These are phyloP conservation scores for Nephrotoma appendiculata DNA, from an alignment of 2,888 invertebrate genomes.

Conservation along the genomic window DNA sequence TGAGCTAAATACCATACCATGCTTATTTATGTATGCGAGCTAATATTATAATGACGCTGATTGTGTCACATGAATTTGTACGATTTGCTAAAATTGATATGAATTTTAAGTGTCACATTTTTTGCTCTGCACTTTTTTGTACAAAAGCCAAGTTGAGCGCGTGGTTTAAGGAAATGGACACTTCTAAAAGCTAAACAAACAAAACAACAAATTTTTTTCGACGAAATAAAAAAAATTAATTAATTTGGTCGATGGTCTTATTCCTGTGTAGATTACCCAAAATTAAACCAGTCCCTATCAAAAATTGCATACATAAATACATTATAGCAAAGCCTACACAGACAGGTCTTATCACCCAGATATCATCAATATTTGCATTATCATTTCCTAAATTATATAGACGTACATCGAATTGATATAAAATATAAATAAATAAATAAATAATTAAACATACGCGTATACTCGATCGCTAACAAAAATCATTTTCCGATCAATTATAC, in stretches of 20 bases:
- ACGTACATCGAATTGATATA: background rate
- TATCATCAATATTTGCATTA: background rate
- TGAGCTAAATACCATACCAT: background rate
- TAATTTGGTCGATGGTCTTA: background rate
- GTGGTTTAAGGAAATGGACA: background rate
- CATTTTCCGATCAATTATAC: background rate
- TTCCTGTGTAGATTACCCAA: background rate
- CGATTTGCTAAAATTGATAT: background rate
- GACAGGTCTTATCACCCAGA: background rate
- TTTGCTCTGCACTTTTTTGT: background rate
- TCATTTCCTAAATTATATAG: background rate
- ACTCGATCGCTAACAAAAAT: background rate
- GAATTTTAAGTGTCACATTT: background rate
- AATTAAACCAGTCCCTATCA: background rate
- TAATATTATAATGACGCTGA: background rate
- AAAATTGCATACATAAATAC: background rate
- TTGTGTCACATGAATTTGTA: background rate
- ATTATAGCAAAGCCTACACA: background rate
- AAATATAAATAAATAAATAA: background rate
- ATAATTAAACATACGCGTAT: background rate
- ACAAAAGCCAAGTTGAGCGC: background rate
- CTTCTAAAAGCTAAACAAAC: background rate
- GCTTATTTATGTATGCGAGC: no score
- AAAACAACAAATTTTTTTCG: background rate
- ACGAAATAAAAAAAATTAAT: background rate